These are phyloP conservation scores for Hydractinia echinata DNA, from an alignment of 30 jellyfish, hydroid and myxozoan genomes.

Conservation along the genomic window DNA sequence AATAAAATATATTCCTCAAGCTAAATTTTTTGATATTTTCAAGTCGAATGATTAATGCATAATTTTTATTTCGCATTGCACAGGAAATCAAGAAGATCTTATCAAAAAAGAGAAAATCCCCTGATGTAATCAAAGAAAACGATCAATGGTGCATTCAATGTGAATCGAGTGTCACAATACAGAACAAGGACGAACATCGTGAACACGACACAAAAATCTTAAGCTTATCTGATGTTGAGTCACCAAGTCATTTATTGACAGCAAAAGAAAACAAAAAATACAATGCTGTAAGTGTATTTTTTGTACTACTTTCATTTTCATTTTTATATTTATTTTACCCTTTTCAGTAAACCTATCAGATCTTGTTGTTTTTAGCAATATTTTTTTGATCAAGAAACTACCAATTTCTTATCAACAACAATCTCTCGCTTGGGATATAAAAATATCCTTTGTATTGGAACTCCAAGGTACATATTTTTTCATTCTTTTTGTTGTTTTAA, in stretches of 20 bases:
- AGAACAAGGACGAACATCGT: constrained; percentile 11
- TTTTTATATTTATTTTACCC: neutral
- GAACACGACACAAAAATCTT: constrained; percentile 33
- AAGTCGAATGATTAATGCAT: too few relatives aligned
- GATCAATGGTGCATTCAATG: constrained; percentile 54
- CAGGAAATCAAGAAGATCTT: constrained; percentile 14
- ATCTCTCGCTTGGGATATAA: constrained; percentile 46
- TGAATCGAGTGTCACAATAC: constrained; percentile 17
- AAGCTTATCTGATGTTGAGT: constrained; percentile 28
- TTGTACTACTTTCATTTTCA: neutral
- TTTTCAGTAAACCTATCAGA: neutral
- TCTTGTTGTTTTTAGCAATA: constrained; percentile 60
- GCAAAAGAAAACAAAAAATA: constrained; percentile 78
- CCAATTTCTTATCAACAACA: constrained; percentile 32
- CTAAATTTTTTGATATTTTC: too few relatives aligned
- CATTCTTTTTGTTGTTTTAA: too few relatives aligned
- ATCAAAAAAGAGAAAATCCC: neutral
- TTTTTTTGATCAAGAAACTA: constrained; percentile 52
- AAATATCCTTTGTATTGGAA: constrained; percentile 72
- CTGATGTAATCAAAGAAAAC: neutral
- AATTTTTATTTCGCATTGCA: too few relatives aligned
- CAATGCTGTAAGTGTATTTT: constrained; percentile 60
- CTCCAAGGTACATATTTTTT: constrained; percentile 65
- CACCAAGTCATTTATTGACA: constrained; percentile 54
- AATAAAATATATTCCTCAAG: too few relatives aligned